phyloP scores from a whole-genome alignment of 2,113 vertebrate genomes.

The Cheilinus undulatus region DNA sequence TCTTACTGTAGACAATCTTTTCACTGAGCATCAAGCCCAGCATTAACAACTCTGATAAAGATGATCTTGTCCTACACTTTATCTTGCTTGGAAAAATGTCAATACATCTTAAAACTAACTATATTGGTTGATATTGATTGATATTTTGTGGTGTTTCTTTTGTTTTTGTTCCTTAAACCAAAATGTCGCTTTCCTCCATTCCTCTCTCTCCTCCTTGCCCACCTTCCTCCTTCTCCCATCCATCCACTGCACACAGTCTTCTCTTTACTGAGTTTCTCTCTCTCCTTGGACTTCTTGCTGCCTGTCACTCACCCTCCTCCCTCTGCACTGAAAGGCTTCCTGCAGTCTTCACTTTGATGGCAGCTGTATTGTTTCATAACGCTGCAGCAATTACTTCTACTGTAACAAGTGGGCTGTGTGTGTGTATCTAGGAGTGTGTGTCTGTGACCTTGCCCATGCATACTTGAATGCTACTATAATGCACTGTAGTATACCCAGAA shows the following conservation, averaged over 20 bases:
- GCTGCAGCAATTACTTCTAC: conserved; percentile 32
- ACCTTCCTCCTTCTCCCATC: neutral
- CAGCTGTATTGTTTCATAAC: conserved; percentile 29
- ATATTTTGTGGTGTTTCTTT: too few relatives aligned
- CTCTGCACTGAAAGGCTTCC: conserved; percentile 5
- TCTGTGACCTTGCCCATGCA: neutral
- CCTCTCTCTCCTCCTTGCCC: neutral
- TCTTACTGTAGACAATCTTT: too few relatives aligned
- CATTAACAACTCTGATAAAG: too few relatives aligned
- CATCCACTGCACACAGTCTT: neutral
- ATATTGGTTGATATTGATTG: too few relatives aligned
- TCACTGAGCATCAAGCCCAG: too few relatives aligned
- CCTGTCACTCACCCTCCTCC: neutral
- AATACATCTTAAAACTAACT: too few relatives aligned
- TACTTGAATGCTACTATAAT: conserved; percentile 6
- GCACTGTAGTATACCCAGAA: neutral
- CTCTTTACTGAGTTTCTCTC: too few relatives aligned
- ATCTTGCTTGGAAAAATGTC: too few relatives aligned
- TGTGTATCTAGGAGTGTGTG: neutral
- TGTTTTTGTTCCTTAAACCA: too few relatives aligned
- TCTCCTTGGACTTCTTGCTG: neutral
- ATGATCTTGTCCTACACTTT: too few relatives aligned
- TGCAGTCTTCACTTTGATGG: conserved; percentile 36
- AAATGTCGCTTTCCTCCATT: too few relatives aligned
- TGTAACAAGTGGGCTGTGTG: conserved; percentile 8